Evolutionary conservation across 2,113 vertebrate species (phyloP).

Genomic region (Podiceps cristatus): DNA sequence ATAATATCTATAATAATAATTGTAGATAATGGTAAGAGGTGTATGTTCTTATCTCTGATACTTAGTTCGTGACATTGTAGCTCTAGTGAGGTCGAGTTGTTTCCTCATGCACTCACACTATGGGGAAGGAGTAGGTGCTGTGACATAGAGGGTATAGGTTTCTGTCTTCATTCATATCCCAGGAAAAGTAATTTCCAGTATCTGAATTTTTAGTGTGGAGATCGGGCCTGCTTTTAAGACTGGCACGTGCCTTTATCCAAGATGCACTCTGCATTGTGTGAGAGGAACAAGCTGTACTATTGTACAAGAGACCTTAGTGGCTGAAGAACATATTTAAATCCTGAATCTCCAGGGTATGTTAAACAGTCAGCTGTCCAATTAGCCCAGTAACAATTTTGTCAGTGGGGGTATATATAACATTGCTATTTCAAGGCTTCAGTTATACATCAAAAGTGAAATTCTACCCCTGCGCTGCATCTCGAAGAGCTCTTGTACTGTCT

Average conservation of each 20-base stretch:
- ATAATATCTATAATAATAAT: too few species aligned
- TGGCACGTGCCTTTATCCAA: not conserved
- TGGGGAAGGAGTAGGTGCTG: not conserved
- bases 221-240: not conserved
- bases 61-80: fast-evolving
- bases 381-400: not conserved
- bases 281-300: not conserved
- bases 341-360: not conserved
- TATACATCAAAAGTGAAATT: not conserved
- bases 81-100: not conserved
- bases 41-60: not conserved
- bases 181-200: not conserved
- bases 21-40: too few species aligned
- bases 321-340: not conserved
- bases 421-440: not conserved
- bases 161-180: not conserved
- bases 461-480: not conserved
- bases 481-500: not conserved
- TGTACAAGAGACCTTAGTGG: not conserved
- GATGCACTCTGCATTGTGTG: fast-evolving
- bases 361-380: not conserved
- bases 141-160: not conserved
- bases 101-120: fast-evolving
- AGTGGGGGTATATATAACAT: not conserved
- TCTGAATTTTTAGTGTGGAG: not conserved